These are phyloP conservation scores for Acanthacorydalis orientalis DNA, from an alignment of 2,888 invertebrate species.

Conservation along the genomic window DNA sequence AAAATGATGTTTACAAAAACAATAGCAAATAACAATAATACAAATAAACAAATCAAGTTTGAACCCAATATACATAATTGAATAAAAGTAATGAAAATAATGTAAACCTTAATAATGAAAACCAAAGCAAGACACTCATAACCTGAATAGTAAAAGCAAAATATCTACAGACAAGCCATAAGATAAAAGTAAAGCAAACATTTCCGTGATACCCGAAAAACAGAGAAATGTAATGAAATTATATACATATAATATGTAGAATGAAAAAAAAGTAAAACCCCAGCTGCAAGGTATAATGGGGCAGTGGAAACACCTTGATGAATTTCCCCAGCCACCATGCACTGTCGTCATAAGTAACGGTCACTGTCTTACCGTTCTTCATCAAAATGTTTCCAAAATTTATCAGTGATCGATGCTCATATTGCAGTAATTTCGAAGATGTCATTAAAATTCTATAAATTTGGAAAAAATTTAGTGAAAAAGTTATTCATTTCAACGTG, in stretches of 20 bases:
- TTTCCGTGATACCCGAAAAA: too few species aligned
- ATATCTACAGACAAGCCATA: background rate
- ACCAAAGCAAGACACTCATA: background rate
- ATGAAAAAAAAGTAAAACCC: slow-evolving; percentile 22
- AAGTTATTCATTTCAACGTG: too few species aligned
- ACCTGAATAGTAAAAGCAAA: background rate
- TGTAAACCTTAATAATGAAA: background rate
- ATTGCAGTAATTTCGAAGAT: too few species aligned
- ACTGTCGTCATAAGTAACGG: slow-evolving; percentile 16
- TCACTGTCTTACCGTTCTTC: slow-evolving; percentile 14
- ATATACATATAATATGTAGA: slow-evolving; percentile 1
- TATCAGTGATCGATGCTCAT: too few species aligned
- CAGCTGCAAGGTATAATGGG: slow-evolving; percentile 19
- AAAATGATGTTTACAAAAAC: background rate
- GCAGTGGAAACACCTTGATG: slow-evolving; percentile 35
- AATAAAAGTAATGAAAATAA: background rate
- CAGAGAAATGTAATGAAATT: too few species aligned
- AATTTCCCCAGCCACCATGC: slow-evolving; percentile 16
- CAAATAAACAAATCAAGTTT: slow-evolving; percentile 14
- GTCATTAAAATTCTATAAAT: too few species aligned
- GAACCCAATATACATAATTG: slow-evolving; percentile 16
- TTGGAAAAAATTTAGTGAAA: too few species aligned
- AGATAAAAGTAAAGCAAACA: background rate
- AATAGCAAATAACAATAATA: too few species aligned
- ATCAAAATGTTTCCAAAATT: slow-evolving; percentile 31